phyloP scores from a whole-genome alignment of 2,797 vertebrate genomes.

The Potorous gilbertii region DNA sequence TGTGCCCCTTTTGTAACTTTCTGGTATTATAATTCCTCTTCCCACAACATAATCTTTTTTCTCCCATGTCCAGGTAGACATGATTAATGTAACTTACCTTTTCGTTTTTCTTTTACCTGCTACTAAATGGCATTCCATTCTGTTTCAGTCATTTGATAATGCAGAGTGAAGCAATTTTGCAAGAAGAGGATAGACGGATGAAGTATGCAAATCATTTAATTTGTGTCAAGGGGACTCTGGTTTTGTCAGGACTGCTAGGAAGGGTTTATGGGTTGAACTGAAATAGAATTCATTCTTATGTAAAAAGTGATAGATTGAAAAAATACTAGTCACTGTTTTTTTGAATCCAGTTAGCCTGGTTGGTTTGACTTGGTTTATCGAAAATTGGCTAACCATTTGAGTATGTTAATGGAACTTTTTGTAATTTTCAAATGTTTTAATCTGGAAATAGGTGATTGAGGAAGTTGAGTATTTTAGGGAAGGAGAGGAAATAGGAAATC shows the following conservation, averaged over 20 bases:
- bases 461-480: too few relatives aligned
- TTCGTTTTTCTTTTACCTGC: conserved; percentile 2
- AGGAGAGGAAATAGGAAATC: not conserved
- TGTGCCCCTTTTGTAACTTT: not conserved
- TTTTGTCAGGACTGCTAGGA: not conserved
- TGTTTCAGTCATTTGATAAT: not conserved
- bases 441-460: not conserved
- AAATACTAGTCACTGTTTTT: not conserved
- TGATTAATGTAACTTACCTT: not conserved
- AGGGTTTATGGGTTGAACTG: not conserved
- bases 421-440: not conserved
- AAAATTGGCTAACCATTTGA: not conserved
- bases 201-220: rapidly evolving
- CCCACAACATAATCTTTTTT: too few relatives aligned
- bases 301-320: not conserved
- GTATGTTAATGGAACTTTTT: not conserved
- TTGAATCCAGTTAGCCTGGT: not conserved
- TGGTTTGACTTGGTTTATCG: not conserved
- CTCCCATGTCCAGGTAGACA: not conserved
- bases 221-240: not conserved
- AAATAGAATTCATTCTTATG: not conserved
- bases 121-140: not conserved
- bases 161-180: not conserved
- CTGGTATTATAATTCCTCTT: not conserved
- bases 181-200: not conserved